Percentiles rank a stretch among this genome's conserved stretches.
These are phyloP conservation scores for Parnassius orleans DNA, from an alignment of 2,888 invertebrate species.

Conservation along the genomic window DNA sequence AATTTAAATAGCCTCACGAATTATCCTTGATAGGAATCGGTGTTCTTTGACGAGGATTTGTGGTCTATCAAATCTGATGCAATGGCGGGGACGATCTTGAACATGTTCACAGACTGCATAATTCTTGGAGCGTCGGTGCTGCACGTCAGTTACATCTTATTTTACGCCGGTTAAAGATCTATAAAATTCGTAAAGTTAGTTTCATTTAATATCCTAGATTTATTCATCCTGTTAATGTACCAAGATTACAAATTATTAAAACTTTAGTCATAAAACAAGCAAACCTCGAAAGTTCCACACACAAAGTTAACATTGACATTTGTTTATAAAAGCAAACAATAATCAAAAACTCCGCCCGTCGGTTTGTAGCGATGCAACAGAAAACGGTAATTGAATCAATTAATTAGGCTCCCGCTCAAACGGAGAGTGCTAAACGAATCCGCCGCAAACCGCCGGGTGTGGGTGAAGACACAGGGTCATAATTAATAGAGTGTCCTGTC, in stretches of 20 bases:
- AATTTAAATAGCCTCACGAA: too few relatives aligned
- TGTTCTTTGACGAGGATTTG: too few relatives aligned
- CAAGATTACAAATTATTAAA: constrained; percentile 3
- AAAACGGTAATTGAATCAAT: constrained; percentile 43
- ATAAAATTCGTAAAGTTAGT: too few relatives aligned
- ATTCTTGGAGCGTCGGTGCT: too few relatives aligned
- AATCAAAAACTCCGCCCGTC: constrained; percentile 25
- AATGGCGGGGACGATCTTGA: too few relatives aligned
- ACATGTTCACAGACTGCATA: too few relatives aligned
- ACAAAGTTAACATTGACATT: constrained; percentile 15
- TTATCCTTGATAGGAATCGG: too few relatives aligned
- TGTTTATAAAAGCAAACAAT: constrained; percentile 24
- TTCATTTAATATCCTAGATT: too few relatives aligned
- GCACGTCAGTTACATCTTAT: too few relatives aligned
- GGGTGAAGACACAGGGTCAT: constrained; percentile 24
- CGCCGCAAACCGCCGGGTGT: constrained; percentile 23
- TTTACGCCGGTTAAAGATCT: too few relatives aligned
- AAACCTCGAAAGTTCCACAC: constrained; percentile 8
- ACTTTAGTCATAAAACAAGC: not conserved
- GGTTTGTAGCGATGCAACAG: constrained; percentile 26
- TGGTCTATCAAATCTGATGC: too few relatives aligned
- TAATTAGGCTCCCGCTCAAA: constrained; percentile 35
- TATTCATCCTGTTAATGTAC: not conserved
- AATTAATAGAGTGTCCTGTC: constrained; percentile 30
- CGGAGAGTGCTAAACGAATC: constrained; percentile 29